phyloP scores from a whole-genome alignment of 2,888 invertebrate species.

The Cephalotes varians region DNA sequence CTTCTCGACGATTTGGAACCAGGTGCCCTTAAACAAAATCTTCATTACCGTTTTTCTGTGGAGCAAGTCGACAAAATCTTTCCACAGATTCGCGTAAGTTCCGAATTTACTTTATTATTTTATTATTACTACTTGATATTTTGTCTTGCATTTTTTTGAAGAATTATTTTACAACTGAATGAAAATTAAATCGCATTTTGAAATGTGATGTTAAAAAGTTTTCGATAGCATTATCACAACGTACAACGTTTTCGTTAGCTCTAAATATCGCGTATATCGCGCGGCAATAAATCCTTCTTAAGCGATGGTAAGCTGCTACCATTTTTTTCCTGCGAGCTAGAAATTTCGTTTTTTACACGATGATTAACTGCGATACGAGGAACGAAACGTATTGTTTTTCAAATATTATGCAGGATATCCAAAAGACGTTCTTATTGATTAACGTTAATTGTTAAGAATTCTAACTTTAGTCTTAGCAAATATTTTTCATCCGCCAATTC shows the following conservation, averaged over 20 bases:
- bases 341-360: conserved; percentile 31
- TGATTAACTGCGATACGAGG: conserved; percentile 16
- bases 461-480: conserved; percentile 35
- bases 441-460: conserved; percentile 2
- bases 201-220: conserved; percentile 8
- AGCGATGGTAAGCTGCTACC: conserved; percentile 29
- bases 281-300: conserved; percentile 46
- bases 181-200: conserved; percentile 3
- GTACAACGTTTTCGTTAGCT: conserved; percentile 24
- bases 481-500: conserved; percentile 26
- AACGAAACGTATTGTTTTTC: conserved; percentile 13
- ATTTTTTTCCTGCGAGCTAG: conserved; percentile 28
- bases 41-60: conserved; percentile 48
- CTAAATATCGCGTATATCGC: conserved; percentile 29
- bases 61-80: conserved; percentile 57
- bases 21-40: conserved; percentile 47
- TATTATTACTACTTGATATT: not conserved
- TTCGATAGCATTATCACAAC: conserved; percentile 3
- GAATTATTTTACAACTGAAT: not conserved
- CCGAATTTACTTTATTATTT: not conserved
- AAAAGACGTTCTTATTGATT: not conserved
- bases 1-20: conserved; percentile 43
- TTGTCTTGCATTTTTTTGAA: not conserved
- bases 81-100: conserved; percentile 61
- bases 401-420: not conserved